Conservation (phyloP, 2,797 vertebrate genomes). For the Danio jaintianensis region DNA sequence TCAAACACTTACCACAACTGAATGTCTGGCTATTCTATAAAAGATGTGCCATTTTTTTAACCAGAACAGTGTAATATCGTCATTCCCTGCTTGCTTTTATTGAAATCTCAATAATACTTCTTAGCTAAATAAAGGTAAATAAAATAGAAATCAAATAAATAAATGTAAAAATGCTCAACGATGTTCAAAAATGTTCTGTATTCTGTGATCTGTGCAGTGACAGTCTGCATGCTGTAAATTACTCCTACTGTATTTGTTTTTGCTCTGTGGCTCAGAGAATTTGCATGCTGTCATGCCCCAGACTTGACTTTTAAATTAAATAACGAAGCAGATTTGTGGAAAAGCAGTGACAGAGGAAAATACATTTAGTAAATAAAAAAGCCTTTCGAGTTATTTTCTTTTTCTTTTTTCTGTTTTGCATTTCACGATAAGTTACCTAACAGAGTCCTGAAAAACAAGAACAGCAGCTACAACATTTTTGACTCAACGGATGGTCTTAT, state of each 20-base stretch:
- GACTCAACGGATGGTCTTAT: background rate
- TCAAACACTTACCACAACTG: background rate
- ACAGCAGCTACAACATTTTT: background rate
- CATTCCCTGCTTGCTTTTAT: background rate
- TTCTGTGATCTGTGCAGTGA: constrained; percentile 4
- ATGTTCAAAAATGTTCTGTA: background rate
- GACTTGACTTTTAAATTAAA: constrained; percentile 25
- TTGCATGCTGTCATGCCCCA: constrained; percentile 30
- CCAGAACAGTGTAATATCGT: background rate
- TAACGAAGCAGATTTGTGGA: background rate
- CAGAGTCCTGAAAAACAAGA: background rate
- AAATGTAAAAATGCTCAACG: no score
- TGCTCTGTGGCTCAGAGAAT: constrained; percentile 33
- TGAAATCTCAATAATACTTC: no score
- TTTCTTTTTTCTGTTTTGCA: background rate
- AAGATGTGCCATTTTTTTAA: background rate
- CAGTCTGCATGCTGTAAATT: constrained; percentile 30
- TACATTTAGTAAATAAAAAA: background rate
- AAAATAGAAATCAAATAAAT: no score
- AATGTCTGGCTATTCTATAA: constrained; percentile 11
- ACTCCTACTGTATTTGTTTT: constrained; percentile 44
- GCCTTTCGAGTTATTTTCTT: background rate
- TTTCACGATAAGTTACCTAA: background rate
- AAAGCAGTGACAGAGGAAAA: background rate
- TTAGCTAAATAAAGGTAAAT: no score